phyloP scores from a whole-genome alignment of 2,888 invertebrate genomes.

The Drosophila anceps region DNA sequence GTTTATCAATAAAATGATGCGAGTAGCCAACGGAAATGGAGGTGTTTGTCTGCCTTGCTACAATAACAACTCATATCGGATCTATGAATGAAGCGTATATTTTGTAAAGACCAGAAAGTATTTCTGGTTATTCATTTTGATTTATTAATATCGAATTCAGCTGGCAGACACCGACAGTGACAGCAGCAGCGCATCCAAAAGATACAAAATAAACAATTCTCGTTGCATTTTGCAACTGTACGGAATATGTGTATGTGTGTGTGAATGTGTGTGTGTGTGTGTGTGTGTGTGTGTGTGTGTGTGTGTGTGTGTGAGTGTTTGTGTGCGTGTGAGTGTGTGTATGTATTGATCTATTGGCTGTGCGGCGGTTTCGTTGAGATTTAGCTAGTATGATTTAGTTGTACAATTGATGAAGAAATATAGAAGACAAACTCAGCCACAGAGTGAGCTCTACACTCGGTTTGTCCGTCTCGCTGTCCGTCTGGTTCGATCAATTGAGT shows the following conservation, averaged over 20 bases:
- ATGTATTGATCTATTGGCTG: conserved; percentile 53
- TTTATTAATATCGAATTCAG: conserved; percentile 46
- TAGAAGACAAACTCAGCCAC: conserved; percentile 3
- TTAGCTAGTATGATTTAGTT: conserved; percentile 71
- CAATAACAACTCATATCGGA: background rate
- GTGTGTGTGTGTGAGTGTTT: conserved; percentile 15
- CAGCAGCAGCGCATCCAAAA: conserved; percentile 19
- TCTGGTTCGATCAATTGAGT: conserved; percentile 47
- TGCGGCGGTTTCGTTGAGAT: conserved; percentile 68
- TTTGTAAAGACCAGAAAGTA: conserved; percentile 4
- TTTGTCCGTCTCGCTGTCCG: background rate
- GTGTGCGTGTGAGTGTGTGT: conserved; percentile 15
- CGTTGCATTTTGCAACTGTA: conserved; percentile 27
- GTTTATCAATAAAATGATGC: conserved; percentile 45
- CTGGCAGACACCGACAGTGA: conserved; percentile 27
- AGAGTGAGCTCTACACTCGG: conserved; percentile 2
- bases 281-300: conserved; percentile 17
- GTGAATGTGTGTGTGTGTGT: conserved; percentile 17
- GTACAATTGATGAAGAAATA: conserved; percentile 48
- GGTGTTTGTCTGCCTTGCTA: background rate
- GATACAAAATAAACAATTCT: conserved; percentile 43
- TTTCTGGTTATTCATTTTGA: conserved; percentile 36
- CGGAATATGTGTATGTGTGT: background rate
- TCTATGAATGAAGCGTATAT: conserved; percentile 11
- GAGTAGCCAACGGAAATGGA: conserved; percentile 13